phyloP scores from a whole-genome alignment of 1,140 invertebrate genomes.

The Drosophila triauraria region DNA sequence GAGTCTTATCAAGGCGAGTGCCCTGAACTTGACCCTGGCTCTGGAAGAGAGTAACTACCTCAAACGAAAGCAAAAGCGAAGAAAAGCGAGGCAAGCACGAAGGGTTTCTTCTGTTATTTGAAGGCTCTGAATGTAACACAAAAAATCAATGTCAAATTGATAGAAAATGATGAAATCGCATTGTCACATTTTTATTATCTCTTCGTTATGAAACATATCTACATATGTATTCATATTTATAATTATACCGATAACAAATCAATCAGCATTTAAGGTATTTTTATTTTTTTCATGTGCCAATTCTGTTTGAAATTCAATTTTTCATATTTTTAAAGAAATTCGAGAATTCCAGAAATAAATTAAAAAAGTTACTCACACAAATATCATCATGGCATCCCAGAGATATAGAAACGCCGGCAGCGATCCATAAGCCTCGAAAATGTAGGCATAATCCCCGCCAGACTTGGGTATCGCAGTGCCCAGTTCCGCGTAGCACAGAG shows the following conservation, averaged over 20 bases:
- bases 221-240: neutral
- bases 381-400: constrained; percentile 94
- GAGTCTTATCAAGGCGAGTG: neutral
- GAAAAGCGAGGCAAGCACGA: neutral
- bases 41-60: neutral
- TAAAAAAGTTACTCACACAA: constrained; percentile 88
- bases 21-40: neutral
- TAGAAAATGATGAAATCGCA: constrained; percentile 1
- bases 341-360: no score
- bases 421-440: constrained; percentile 95
- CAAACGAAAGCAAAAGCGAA: neutral
- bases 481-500: constrained; percentile 97
- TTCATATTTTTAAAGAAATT: neutral
- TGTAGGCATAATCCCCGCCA: constrained; percentile 97
- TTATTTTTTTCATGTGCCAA: neutral
- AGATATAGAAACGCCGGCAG: constrained; percentile 97
- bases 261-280: neutral
- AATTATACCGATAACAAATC: constrained; percentile 4
- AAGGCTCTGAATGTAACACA: neutral
- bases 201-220: neutral
- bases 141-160: neutral
- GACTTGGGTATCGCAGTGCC: constrained; percentile 93
- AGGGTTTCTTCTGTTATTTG: neutral
- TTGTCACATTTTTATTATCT: neutral
- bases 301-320: neutral